Conservation (phyloP, 2,888 invertebrate species). For the Allolobophora icterica region DNA sequence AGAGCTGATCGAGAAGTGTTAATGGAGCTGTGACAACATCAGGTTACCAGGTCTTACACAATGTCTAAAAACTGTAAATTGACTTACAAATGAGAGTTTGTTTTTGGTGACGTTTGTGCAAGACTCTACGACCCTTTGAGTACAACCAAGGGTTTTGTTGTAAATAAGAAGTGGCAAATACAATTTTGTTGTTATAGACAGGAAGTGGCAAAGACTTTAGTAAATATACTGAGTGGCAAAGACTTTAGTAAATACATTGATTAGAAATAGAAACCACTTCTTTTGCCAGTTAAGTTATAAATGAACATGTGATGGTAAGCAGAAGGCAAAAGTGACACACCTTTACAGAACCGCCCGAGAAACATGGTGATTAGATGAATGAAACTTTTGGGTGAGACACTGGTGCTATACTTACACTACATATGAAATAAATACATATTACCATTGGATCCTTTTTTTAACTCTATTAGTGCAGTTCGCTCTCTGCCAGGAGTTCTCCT, state of each 20-base stretch:
- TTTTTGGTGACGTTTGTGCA: background rate
- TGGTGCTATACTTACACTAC: background rate
- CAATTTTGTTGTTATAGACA: too few species aligned
- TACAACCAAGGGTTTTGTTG: background rate
- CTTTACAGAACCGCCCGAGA: too few species aligned
- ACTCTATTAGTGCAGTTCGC: background rate
- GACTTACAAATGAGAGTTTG: background rate
- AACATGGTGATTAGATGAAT: too few species aligned
- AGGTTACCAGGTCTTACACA: background rate
- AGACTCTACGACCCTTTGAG: background rate
- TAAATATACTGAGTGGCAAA: too few species aligned
- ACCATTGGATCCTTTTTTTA: constrained; percentile 20
- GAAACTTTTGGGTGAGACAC: background rate
- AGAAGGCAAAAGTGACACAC: background rate
- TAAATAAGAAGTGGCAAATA: too few species aligned
- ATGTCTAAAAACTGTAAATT: background rate
- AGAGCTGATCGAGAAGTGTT: background rate
- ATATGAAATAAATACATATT: background rate
- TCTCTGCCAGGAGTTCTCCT: background rate
- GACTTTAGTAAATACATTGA: too few species aligned
- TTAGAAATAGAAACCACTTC: background rate
- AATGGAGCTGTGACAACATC: background rate
- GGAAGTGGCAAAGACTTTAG: too few species aligned
- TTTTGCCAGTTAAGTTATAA: background rate
- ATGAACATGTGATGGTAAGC: background rate